Evolutionary conservation across 1,140 invertebrate genomes (phyloP), one percentile per base, ranked within the genome.

Genomic region (Armadillidium nasatum): DNA sequence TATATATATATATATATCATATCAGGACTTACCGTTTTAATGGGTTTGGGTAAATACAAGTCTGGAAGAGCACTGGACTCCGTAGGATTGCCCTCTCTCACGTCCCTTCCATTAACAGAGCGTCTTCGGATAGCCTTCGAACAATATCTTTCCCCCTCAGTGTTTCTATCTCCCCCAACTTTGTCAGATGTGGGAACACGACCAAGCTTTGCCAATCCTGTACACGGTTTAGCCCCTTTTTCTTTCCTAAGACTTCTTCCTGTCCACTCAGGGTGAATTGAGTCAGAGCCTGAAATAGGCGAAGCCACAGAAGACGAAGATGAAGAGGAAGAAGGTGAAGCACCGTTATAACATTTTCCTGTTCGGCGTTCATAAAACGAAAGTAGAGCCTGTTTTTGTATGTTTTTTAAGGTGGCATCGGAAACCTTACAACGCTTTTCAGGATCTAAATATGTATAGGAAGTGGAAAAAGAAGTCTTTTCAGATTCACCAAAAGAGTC

Each of bases 341-440:
- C 50, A 60, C 11, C 50, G 7, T 60, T 60, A 19, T 15, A 60
- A 19, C 50, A 15, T 19, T 60, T 60, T 19, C 50, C 50, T 19
- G 50, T 60, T 19, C 50, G 11, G 50, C 50, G 50, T 60, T 94
- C 92, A 84, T 94, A 94, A 79, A 93, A 95, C 0, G 92, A 93
- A 33, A 94, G 85, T 1, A 95, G 85, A 0, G 93, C 93, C 82
- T 94, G 92, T 84, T 95, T 94, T 82, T 94, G 93, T 44, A 94
- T 91, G 0, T 91, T 92, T 84, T 94, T 95, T 0, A 95, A 83
- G 0, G 93, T 91, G 4, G 91, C 70, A 83, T 93, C 92, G 0
- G 90, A 89, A 22, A 92, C 88, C 78, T 88, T 87, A 79, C 90
- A 89, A 71, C 89, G 90, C 83, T 93, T 93, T n/a, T 90, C 90